These are phyloP conservation scores for Frieseomelitta varia DNA, from an alignment of 1,140 invertebrate genomes.

Conservation along the genomic window DNA sequence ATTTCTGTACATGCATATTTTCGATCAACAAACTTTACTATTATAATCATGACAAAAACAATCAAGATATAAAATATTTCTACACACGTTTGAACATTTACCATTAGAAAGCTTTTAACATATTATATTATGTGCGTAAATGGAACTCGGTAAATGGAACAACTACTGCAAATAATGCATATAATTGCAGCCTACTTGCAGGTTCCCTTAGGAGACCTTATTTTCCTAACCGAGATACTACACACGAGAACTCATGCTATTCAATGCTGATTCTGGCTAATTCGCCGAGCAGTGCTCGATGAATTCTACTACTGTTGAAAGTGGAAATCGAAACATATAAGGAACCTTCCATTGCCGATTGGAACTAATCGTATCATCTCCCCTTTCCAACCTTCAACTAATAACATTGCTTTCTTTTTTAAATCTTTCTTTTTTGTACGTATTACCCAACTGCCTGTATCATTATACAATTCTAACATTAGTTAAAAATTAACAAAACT, in stretches of 20 bases:
- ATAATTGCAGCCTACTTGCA: neutral
- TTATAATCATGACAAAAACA: too few relatives aligned
- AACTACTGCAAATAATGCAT: neutral
- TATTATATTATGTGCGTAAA: too few relatives aligned
- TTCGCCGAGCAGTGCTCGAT: conserved; percentile 35
- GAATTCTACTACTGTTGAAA: conserved; percentile 17
- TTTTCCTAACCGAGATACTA: neutral
- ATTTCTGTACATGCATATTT: too few relatives aligned
- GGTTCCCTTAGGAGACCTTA: neutral
- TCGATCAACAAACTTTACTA: too few relatives aligned
- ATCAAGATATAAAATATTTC: too few relatives aligned
- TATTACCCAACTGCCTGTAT: too few relatives aligned
- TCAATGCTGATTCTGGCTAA: conserved; percentile 63
- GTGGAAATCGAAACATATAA: neutral
- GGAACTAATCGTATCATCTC: neutral
- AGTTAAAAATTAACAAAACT: neutral
- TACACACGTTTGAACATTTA: too few relatives aligned
- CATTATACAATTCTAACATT: neutral
- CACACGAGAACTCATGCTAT: conserved; percentile 23
- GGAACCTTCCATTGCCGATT: neutral
- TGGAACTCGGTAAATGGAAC: neutral
- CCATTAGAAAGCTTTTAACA: too few relatives aligned
- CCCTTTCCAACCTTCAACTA: neutral
- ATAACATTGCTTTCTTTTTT: neutral
- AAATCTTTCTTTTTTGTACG: too few relatives aligned